Base-by-base conservation (phyloP, 1,140 invertebrate species). In the Tetramorium alpestre region DNA sequence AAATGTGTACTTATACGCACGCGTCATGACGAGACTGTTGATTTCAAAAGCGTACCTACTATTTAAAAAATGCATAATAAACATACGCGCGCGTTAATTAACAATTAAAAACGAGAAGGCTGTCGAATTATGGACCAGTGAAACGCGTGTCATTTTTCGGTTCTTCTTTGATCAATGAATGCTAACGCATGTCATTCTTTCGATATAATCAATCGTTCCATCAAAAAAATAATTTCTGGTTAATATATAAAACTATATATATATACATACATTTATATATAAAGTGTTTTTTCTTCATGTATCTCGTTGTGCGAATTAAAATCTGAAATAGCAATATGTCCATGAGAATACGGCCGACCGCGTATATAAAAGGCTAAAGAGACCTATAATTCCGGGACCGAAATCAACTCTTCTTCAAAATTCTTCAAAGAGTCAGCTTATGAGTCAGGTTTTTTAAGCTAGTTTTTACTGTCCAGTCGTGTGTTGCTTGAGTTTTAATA, bases 401-500 rank as follows among this genome's bases (percentile, higher is more conserved):
- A 49, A 87, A 88, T 77, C 67, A 89, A 87, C 76, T 90, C 22
- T 22, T 22, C 22, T 93, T 91, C 88, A 88, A 93, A 93, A 93
- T 94, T 93, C 93, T 93, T 93, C 93, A 94, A 94, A 94, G 92
- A 93, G 80, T 92, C 81, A 88, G 76, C 76, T 90, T 91, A 85
- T 69, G 86, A 90, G 22, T 22, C 62, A 51, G 72, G 87, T 91
- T 92, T 91, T 92, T 90, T 73, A 84, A 92, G 89, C 87, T 93
- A 93, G 91, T 93, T 91, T 87, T 87, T 92, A 91, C 86, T 93
- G 88, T 88, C 87, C 80, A 93, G 86, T 91, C 87, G 93, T 94
- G 94, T 93, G 93, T 91, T 92, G 93, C 94, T 94, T 94, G 88
- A 92, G 84, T 91, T 93, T 93, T 94, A 91, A 92, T 93, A 92